Evolutionary conservation across 2,888 invertebrate genomes (phyloP).

Genomic region (Drosophila ustulata): DNA sequence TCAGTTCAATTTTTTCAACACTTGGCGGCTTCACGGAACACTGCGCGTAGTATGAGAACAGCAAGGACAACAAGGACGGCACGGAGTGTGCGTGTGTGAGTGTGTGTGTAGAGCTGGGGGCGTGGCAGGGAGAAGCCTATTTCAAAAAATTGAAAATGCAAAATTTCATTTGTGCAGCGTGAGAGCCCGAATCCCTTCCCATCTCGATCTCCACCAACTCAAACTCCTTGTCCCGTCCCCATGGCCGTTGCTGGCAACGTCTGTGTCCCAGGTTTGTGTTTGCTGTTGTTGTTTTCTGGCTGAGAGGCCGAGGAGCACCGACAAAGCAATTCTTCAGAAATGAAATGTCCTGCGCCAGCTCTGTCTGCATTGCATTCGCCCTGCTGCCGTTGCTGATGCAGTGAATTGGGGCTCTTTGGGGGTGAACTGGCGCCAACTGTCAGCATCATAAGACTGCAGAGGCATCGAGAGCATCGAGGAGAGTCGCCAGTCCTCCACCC

Average conservation of each 20-base stretch:
- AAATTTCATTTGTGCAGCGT: slow-evolving; percentile 77
- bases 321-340: slow-evolving; percentile 82
- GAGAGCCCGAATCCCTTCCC: slow-evolving; percentile 27
- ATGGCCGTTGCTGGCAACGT: slow-evolving; percentile 35
- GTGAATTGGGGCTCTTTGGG: slow-evolving; percentile 21
- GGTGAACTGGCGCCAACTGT: slow-evolving; percentile 64
- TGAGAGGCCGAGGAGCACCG: slow-evolving; percentile 50
- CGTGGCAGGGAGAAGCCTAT: slow-evolving; percentile 70
- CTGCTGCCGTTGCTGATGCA: slow-evolving; percentile 30
- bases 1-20: slow-evolving; percentile 50
- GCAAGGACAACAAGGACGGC: slow-evolving; percentile 50
- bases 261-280: slow-evolving; percentile 38
- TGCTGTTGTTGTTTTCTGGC: slow-evolving; percentile 58
- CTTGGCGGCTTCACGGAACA: slow-evolving; percentile 38
- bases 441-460: slow-evolving; percentile 71
- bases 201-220: background rate
- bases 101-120: slow-evolving; percentile 11
- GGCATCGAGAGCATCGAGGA: background rate
- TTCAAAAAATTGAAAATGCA: slow-evolving; percentile 81
- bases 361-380: slow-evolving; percentile 66
- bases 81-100: slow-evolving; percentile 7
- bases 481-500: background rate
- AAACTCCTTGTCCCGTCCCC: background rate
- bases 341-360: slow-evolving; percentile 73
- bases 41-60: slow-evolving; percentile 22